These are phyloP conservation scores for Thamnophis elegans DNA, from an alignment of 2,797 vertebrate genomes.

Conservation along the genomic window DNA sequence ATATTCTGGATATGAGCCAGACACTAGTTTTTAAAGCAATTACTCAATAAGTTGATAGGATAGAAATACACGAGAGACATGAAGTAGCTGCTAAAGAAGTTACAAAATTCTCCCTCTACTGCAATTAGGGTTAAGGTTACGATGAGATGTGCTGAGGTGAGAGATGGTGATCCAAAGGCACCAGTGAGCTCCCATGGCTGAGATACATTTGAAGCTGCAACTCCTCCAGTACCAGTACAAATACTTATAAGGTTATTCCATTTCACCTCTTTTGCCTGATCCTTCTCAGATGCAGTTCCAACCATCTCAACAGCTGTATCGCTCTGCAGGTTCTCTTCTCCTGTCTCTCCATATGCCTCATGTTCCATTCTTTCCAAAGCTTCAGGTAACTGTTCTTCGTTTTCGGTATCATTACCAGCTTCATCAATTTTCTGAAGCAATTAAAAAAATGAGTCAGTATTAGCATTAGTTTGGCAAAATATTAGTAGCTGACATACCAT, in stretches of 20 bases:
- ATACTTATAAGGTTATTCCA: neutral
- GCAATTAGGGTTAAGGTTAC: neutral
- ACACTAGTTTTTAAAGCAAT: neutral
- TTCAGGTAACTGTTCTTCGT: conserved; percentile 77
- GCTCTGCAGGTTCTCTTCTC: conserved; percentile 89
- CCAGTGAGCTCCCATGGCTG: neutral
- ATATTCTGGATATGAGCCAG: neutral
- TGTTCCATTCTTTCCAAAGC: conserved; percentile 84
- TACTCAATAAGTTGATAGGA: neutral
- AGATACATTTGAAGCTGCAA: neutral
- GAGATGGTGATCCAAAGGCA: neutral
- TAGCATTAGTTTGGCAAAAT: conserved; percentile 56
- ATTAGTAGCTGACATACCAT: conserved; percentile 53
- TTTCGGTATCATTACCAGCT: conserved; percentile 61
- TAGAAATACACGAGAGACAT: neutral
- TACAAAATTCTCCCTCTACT: neutral
- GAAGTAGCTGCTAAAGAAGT: neutral
- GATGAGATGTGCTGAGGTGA: neutral
- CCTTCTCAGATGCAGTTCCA: conserved; percentile 85
- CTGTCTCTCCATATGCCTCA: conserved; percentile 80
- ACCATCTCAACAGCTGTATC: conserved; percentile 87
- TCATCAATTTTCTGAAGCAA: conserved; percentile 68
- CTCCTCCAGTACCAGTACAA: neutral
- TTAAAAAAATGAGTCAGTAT: conserved; percentile 10
- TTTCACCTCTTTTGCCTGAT: conserved; percentile 88